These are phyloP conservation scores for Sarcophaga variegata DNA, from an alignment of 2,888 invertebrate species.

Conservation along the genomic window DNA sequence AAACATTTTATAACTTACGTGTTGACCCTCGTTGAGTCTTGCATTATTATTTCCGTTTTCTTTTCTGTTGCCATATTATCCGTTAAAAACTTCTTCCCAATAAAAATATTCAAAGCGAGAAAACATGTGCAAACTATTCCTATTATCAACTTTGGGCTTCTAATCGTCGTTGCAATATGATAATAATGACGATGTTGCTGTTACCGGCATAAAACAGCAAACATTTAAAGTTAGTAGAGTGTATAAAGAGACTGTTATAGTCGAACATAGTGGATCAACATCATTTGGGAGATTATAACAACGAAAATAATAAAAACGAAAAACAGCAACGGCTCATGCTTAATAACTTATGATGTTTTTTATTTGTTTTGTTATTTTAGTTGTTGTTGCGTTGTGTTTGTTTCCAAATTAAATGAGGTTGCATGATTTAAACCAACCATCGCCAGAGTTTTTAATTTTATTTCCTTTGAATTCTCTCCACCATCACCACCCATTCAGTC, in stretches of 20 bases:
- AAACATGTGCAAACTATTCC: slow-evolving; percentile 34
- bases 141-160: slow-evolving; percentile 3
- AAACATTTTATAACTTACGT: too few species aligned
- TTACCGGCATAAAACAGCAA: neutral
- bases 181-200: neutral
- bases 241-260: slow-evolving; percentile 31
- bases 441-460: slow-evolving; percentile 10
- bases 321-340: neutral
- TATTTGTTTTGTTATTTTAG: neutral
- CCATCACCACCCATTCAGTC: neutral
- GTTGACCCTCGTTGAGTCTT: too few species aligned
- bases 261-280: neutral
- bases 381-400: neutral
- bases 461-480: neutral
- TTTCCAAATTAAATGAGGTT: slow-evolving; percentile 53
- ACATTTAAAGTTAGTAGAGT: slow-evolving; percentile 38
- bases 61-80: too few species aligned
- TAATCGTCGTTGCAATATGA: neutral
- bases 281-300: neutral
- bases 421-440: slow-evolving; percentile 44
- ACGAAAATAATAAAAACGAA: neutral
- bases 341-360: slow-evolving; percentile 25
- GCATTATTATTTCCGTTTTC: too few species aligned
- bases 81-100: too few species aligned
- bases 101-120: neutral